Percentiles rank a stretch among this genome's conserved stretches.
Evolutionary conservation across 2,113 vertebrate genomes (phyloP).

Genomic region (Eretmochelys imbricata): DNA sequence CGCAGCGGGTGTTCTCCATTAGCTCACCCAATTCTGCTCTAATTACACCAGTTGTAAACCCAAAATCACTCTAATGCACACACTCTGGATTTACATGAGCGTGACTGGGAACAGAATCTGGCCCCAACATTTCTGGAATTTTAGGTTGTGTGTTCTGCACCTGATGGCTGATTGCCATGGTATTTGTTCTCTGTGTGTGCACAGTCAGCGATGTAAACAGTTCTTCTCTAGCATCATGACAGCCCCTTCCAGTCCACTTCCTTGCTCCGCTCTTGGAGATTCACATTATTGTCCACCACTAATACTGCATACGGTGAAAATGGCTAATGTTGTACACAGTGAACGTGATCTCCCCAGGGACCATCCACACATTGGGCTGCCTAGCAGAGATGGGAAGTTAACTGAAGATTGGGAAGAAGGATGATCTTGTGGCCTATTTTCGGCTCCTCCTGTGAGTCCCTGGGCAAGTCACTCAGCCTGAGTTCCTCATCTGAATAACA

Average conservation of each 20-base stretch:
- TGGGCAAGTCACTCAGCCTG: not conserved
- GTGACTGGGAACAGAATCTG: not conserved
- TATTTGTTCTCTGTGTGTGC: fast-evolving
- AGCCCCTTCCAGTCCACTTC: not conserved
- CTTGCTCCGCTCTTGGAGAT: not conserved
- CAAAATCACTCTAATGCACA: fast-evolving
- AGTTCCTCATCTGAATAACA: not conserved
- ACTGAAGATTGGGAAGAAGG: not conserved
- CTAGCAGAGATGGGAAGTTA: not conserved
- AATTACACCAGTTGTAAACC: not conserved
- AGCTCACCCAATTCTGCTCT: not conserved
- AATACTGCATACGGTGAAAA: not conserved
- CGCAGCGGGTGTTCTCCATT: not conserved
- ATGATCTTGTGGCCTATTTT: not conserved
- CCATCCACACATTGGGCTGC: not conserved
- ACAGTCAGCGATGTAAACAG: fast-evolving
- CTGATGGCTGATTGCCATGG: not conserved
- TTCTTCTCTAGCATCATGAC: not conserved
- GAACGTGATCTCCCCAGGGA: not conserved
- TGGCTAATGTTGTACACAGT: not conserved
- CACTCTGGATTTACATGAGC: not conserved
- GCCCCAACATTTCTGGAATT: fast-evolving
- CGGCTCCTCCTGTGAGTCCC: not conserved
- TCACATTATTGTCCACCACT: too few species aligned
- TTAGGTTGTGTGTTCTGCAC: not conserved